Evolutionary conservation across 1,140 invertebrate species (phyloP).

Genomic region (Tachypleus tridentatus): DNA sequence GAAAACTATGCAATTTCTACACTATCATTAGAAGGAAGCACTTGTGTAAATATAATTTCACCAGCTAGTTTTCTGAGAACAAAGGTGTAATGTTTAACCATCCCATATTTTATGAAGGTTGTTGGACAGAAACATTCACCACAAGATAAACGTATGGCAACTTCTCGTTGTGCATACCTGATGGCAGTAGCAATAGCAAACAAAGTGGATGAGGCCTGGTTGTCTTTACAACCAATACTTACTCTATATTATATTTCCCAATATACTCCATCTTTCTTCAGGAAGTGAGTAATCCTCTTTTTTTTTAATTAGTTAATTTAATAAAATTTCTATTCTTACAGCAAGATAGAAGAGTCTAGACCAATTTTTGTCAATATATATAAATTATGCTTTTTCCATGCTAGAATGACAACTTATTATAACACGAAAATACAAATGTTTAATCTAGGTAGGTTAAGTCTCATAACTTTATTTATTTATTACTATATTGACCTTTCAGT

Average conservation of each 20-base stretch:
- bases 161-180: slow-evolving; percentile 55
- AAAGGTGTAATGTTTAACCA: no score
- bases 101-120: slow-evolving; percentile 26
- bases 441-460: no score
- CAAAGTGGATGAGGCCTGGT: slow-evolving; percentile 60
- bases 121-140: slow-evolving; percentile 10
- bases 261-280: slow-evolving; percentile 44
- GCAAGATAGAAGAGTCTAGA: no score
- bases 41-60: not conserved
- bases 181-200: slow-evolving; percentile 65
- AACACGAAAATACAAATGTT: no score
- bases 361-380: no score
- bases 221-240: slow-evolving; percentile 48
- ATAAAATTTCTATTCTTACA: no score
- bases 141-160: slow-evolving; percentile 48
- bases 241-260: slow-evolving; percentile 47
- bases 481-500: no score
- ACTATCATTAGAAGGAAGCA: not conserved
- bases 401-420: no score
- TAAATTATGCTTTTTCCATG: no score
- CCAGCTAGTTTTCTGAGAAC: not conserved
- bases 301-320: no score
- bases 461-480: no score
- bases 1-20: not conserved
- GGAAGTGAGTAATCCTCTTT: slow-evolving; percentile 9